These are phyloP conservation scores for Drosophila tropicalis DNA, from an alignment of 1,140 invertebrate species.

Conservation along the genomic window DNA sequence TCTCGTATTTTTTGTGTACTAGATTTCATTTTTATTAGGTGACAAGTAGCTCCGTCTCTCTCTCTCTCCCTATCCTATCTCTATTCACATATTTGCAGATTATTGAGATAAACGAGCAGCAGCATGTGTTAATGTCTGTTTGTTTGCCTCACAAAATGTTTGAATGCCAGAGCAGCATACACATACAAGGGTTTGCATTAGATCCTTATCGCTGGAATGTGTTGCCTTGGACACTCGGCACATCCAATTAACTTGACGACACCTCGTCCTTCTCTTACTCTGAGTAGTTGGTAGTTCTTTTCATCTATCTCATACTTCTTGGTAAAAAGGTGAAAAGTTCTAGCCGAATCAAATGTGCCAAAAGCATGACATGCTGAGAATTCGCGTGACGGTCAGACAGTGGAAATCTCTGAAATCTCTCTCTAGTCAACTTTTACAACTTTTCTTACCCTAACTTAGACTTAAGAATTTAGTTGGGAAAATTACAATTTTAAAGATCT, in stretches of 20 bases:
- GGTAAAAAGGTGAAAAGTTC: slow-evolving; percentile 71
- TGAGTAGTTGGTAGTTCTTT: not conserved
- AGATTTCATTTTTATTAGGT: slow-evolving; percentile 37
- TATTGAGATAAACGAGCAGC: slow-evolving; percentile 39
- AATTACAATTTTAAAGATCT: too few relatives aligned
- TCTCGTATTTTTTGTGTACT: not conserved
- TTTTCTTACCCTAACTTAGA: not conserved
- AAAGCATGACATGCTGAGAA: slow-evolving; percentile 40
- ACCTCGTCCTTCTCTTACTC: slow-evolving; percentile 32
- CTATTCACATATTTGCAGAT: slow-evolving; percentile 40
- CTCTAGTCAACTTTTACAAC: slow-evolving; percentile 2
- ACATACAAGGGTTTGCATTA: slow-evolving; percentile 22
- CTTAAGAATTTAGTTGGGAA: too few relatives aligned
- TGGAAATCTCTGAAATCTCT: slow-evolving; percentile 31
- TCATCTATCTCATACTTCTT: slow-evolving; percentile 1
- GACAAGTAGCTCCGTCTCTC: slow-evolving; percentile 24
- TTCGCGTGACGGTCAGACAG: slow-evolving; percentile 70
- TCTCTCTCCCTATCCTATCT: not conserved
- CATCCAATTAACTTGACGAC: slow-evolving; percentile 72
- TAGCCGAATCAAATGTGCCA: slow-evolving; percentile 74
- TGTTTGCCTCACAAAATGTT: slow-evolving; percentile 46
- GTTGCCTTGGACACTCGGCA: slow-evolving; percentile 47
- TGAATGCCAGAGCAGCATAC: slow-evolving; percentile 39
- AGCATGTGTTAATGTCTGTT: slow-evolving; percentile 62
- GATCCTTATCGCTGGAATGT: slow-evolving; percentile 45